phyloP scores from a whole-genome alignment of 2,113 vertebrate genomes.

The Promerops cafer region DNA sequence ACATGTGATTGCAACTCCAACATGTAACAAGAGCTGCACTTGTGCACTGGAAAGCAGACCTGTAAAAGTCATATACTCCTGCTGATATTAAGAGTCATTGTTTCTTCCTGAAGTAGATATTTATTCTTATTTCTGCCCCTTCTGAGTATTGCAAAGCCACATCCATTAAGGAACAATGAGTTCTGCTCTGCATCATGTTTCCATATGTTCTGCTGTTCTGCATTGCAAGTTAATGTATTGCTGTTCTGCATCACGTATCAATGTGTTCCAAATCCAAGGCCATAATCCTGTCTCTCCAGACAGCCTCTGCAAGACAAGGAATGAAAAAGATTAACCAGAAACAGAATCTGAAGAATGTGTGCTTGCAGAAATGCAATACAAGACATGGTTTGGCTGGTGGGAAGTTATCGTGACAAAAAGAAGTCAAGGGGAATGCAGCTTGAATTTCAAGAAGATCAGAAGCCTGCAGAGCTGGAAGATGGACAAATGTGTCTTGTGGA shows the following conservation, averaged over 20 bases:
- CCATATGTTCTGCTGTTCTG: not conserved
- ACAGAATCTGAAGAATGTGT: not conserved
- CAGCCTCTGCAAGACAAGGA: not conserved
- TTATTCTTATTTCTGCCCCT: not conserved
- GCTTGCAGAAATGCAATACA: not conserved
- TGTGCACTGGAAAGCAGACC: not conserved
- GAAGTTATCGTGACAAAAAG: constrained; percentile 1
- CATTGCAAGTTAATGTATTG: not conserved
- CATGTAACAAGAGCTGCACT: not conserved
- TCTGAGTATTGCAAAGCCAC: not conserved
- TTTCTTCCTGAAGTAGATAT: not conserved
- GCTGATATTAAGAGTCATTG: not conserved
- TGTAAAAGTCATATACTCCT: not conserved
- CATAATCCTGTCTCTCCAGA: not conserved
- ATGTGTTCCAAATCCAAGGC: not conserved
- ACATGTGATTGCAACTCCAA: not conserved
- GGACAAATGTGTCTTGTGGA: not conserved
- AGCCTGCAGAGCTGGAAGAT: constrained; percentile 13
- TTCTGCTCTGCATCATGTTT: not conserved
- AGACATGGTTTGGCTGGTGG: not conserved
- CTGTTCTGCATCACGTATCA: not conserved
- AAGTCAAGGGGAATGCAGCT: not conserved
- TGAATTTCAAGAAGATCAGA: constrained; percentile 2
- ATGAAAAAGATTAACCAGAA: constrained; percentile 8
- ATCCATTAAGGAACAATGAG: not conserved